phyloP scores from a whole-genome alignment of 2,888 invertebrate genomes.

The Microplitis deprimator region DNA sequence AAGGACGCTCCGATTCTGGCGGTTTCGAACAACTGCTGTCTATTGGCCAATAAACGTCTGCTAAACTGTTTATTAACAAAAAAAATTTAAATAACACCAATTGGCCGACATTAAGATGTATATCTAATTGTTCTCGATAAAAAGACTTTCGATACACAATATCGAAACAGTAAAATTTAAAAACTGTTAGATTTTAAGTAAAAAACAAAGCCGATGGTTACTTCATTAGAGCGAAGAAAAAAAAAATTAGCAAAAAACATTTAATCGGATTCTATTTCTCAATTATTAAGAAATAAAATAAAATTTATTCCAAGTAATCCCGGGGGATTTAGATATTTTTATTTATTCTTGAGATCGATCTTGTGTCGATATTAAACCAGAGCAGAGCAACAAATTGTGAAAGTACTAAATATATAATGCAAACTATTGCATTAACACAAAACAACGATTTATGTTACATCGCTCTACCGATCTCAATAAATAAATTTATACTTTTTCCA shows the following conservation, averaged over 20 bases:
- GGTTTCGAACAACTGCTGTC: constrained; percentile 15
- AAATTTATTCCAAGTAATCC: not conserved
- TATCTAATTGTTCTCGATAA: not conserved
- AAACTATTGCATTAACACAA: not conserved
- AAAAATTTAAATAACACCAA: not conserved
- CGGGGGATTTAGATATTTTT: not conserved
- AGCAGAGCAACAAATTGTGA: not conserved
- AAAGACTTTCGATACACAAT: not conserved
- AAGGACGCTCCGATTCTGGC: constrained; percentile 38
- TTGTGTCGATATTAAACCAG: not conserved
- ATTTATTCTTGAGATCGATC: not conserved
- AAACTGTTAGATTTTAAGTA: not conserved
- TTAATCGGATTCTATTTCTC: not conserved
- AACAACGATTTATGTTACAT: not conserved
- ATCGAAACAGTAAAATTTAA: not conserved
- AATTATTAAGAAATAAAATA: not conserved
- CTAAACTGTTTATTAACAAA: not conserved
- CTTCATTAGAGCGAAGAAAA: not conserved
- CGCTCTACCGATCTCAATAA: not conserved
- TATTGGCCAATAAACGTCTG: constrained; percentile 23
- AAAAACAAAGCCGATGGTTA: not conserved
- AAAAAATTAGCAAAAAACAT: not conserved
- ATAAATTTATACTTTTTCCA: not conserved
- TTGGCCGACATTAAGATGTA: not conserved
- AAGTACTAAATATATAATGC: not conserved